A percentile compares a stretch with the other conserved stretches of the same genome.
Conservation (phyloP, 2,113 vertebrate genomes). For the Eulemur macaco region DNA sequence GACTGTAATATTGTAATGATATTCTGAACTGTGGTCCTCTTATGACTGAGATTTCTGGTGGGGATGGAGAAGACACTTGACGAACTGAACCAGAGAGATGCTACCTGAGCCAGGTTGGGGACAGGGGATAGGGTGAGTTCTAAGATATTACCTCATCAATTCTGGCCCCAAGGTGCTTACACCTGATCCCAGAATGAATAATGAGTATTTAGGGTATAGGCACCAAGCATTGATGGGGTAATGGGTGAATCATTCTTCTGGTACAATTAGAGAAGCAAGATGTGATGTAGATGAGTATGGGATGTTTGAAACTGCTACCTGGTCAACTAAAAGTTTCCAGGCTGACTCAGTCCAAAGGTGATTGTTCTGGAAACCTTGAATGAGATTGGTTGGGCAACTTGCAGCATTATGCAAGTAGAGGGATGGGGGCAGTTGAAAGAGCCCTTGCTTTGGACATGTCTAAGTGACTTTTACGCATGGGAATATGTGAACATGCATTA, state of each 20-base stretch:
- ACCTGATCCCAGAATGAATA: not conserved
- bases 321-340: constrained; percentile 6
- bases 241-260: not conserved
- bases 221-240: not conserved
- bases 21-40: not conserved
- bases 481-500: not conserved
- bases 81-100: not conserved
- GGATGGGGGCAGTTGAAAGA: not conserved
- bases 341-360: constrained; percentile 19
- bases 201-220: not conserved
- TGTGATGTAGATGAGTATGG: not conserved
- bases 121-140: not conserved
- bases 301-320: not conserved
- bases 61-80: not conserved
- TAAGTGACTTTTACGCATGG: not conserved
- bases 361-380: constrained; percentile 55
- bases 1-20: not conserved
- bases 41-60: not conserved
- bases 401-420: not conserved
- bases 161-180: not conserved
- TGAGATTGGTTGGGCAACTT: not conserved
- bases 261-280: not conserved
- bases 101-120: not conserved
- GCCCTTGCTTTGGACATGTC: not conserved
- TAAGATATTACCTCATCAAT: not conserved